Evolutionary conservation across 1,140 invertebrate species (phyloP).

Genomic region (Adoxophyes honmai): DNA sequence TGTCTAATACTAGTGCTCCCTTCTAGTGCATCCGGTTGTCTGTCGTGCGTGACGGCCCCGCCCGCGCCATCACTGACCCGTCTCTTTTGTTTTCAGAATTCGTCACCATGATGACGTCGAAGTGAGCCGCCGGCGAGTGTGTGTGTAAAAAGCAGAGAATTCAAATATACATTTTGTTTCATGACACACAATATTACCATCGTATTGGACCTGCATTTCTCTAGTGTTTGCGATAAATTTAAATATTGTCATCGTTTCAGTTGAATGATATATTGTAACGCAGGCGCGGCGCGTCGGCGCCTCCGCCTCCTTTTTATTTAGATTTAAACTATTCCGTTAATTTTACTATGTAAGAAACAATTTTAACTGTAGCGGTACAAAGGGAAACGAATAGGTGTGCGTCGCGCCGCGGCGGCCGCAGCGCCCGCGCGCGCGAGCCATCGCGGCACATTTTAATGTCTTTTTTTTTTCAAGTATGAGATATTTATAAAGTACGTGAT

Average conservation of each 20-base stretch:
- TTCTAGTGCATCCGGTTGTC: slow-evolving; percentile 60
- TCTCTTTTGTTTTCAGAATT: slow-evolving; percentile 89
- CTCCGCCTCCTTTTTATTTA: slow-evolving; percentile 58
- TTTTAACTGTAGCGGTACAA: slow-evolving; percentile 66
- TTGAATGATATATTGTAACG: slow-evolving; percentile 55
- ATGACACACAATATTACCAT: slow-evolving; percentile 78
- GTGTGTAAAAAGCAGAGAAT: slow-evolving; percentile 77
- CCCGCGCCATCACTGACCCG: slow-evolving; percentile 28
- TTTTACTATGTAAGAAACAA: slow-evolving; percentile 70
- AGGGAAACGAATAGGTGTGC: slow-evolving; percentile 57
- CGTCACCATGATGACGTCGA: slow-evolving; percentile 99
- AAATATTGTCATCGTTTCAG: slow-evolving; percentile 75
- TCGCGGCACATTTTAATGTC: slow-evolving; percentile 68
- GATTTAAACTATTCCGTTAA: slow-evolving; percentile 75
- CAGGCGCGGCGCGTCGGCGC: slow-evolving; percentile 27
- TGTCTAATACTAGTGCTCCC: slow-evolving; percentile 48
- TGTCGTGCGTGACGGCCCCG: slow-evolving; percentile 26
- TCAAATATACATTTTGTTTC: slow-evolving; percentile 78
- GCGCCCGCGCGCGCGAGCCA: slow-evolving; percentile 31
- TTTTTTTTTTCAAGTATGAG: slow-evolving; percentile 74
- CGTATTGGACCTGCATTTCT: slow-evolving; percentile 79
- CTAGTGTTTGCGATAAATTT: slow-evolving; percentile 77
- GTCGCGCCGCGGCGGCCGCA: slow-evolving; percentile 52
- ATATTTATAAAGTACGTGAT: slow-evolving; percentile 75
- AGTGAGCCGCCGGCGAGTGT: slow-evolving; percentile 84